Conservation (phyloP, 2,113 vertebrate genomes). For the Engraulis encrasicolus region DNA sequence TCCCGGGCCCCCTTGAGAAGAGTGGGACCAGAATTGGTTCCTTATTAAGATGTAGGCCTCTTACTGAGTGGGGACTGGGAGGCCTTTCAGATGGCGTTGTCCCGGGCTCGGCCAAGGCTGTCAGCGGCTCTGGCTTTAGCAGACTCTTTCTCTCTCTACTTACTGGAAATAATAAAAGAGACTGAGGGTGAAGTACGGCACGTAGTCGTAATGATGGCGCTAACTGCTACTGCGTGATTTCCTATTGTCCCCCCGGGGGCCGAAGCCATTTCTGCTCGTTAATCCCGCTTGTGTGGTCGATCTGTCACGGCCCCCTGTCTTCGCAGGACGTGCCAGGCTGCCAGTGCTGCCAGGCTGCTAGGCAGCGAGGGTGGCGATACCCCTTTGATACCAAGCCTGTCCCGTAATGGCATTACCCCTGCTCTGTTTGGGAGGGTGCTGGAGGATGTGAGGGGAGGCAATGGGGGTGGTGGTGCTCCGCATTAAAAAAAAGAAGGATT, state of each 20-base stretch:
- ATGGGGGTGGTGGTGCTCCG: too few relatives aligned
- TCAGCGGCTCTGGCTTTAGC: too few relatives aligned
- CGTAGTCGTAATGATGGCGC: not conserved
- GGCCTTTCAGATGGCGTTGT: too few relatives aligned
- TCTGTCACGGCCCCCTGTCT: not conserved
- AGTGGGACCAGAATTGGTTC: too few relatives aligned
- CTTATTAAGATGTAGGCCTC: too few relatives aligned
- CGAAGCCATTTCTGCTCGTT: not conserved
- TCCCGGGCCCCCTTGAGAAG: too few relatives aligned
- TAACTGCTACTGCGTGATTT: not conserved
- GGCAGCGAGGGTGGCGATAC: too few relatives aligned
- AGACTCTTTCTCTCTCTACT: not conserved
- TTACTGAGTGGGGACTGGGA: too few relatives aligned
- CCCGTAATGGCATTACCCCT: constrained; percentile 35
- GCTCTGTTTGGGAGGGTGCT: constrained; percentile 38
- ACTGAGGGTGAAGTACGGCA: not conserved
- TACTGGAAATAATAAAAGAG: not conserved
- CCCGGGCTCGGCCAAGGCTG: too few relatives aligned
- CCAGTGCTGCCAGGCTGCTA: too few relatives aligned
- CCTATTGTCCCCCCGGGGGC: not conserved
- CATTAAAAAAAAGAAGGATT: constrained; percentile 20
- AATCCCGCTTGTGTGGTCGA: constrained; percentile 1
- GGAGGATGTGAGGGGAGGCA: too few relatives aligned
- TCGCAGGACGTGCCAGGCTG: not conserved
- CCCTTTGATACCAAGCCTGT: constrained; percentile 13